Base-by-base conservation (phyloP, 2,888 invertebrate species). In the Isotomurus palustris region DNA sequence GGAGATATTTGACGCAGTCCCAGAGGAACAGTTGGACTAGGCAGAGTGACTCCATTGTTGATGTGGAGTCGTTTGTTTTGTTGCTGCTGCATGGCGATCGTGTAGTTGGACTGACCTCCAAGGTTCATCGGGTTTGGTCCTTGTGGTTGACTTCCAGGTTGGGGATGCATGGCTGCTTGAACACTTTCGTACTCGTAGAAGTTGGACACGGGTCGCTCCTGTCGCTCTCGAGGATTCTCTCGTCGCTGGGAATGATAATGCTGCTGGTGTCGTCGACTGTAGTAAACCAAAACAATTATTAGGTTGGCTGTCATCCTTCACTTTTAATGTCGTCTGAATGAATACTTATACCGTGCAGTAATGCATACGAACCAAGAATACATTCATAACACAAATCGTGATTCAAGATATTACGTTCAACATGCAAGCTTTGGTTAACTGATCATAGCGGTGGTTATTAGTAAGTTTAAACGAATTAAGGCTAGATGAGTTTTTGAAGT, bases 101-200 rank as follows among this genome's bases (percentile, higher is more conserved):
- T 22, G 25, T 56, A 54, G 52, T 38, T 55, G 27, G 53, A 52
- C 25, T 52, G 56, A 12, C 43, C 49, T 40, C 55, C 54, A 40
- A 55, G 58, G 19, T 58, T 51, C 21, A 45, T 53, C 6, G 27
- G 45, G 17, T 54, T 41, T 14, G 40, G 53, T n/a, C 50, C 49
- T 4, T 55, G 60, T n/a, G n/a, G n/a, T n/a, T n/a, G n/a, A n/a
- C n/a, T n/a, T n/a, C n/a, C n/a, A n/a, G n/a, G n/a, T 24, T 60
- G 62, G 32, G 58, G 52, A 48, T 62, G 58, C 58, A 58, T 62
- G 28, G 62, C 58, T 52, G 66, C 68, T 52, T 70, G 67, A 51
- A 87, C 84, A 67, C 83, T 86, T 75, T 89, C 89, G 75, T 89
- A 89, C 75, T 90, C 89, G 76, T 88, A 89, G 76, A 85, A 88